These are phyloP conservation scores for Onychostruthus taczanowskii DNA, from an alignment of 2,113 vertebrate species.

Conservation along the genomic window DNA sequence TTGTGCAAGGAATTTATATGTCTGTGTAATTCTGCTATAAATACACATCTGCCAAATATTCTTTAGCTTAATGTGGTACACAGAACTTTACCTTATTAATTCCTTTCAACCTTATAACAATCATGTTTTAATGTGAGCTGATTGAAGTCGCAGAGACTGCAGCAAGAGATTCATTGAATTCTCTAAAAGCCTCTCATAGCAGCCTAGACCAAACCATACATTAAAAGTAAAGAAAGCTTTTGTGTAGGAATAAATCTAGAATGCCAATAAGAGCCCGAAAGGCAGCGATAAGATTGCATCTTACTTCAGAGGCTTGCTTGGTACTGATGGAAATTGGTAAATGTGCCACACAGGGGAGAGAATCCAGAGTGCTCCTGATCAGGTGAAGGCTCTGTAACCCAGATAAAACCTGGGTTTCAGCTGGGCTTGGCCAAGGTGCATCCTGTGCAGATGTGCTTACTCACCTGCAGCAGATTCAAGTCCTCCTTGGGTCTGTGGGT, in stretches of 20 bases:
- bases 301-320: slow-evolving; percentile 18
- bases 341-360: not conserved
- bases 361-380: not conserved
- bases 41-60: slow-evolving; percentile 60
- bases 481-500: not conserved
- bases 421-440: not conserved
- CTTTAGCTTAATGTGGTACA: slow-evolving; percentile 56
- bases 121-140: slow-evolving; percentile 64
- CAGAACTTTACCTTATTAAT: slow-evolving; percentile 62
- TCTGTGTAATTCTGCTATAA: slow-evolving; percentile 59
- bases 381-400: not conserved
- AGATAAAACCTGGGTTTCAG: not conserved
- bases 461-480: not conserved
- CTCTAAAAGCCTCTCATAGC: slow-evolving; percentile 72
- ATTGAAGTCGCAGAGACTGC: slow-evolving; percentile 36
- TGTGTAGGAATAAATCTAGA: slow-evolving; percentile 56
- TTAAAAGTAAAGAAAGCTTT: slow-evolving; percentile 66
- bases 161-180: slow-evolving; percentile 63
- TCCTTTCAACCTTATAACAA: slow-evolving; percentile 59
- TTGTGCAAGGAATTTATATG: slow-evolving; percentile 43
- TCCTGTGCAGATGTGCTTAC: not conserved
- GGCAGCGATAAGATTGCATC: slow-evolving; percentile 3
- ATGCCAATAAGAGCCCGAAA: slow-evolving; percentile 57
- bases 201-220: slow-evolving; percentile 31
- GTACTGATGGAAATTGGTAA: slow-evolving; percentile 17